Conservation (phyloP, 1,140 invertebrate species). For the Homalodisca vitripennis region DNA sequence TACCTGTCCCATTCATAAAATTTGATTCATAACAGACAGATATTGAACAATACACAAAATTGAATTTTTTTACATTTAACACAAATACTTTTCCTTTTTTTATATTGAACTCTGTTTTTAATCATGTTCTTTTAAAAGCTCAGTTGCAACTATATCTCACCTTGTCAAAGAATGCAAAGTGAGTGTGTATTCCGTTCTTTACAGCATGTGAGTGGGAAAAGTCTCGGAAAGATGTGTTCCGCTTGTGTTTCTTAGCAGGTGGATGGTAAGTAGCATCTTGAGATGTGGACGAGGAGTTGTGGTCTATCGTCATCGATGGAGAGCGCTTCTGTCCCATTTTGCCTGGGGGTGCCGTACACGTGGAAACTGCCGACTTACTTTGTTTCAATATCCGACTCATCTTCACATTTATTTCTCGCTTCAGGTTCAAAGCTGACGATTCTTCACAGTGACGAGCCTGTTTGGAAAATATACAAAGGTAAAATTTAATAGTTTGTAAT, state of each 20-base stretch:
- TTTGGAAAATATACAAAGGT: too few relatives aligned
- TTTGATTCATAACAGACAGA: too few relatives aligned
- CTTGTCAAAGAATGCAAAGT: constrained; percentile 96
- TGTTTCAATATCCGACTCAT: too few relatives aligned
- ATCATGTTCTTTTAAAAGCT: too few relatives aligned
- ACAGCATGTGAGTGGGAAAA: constrained; percentile 84
- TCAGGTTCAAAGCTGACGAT: background rate
- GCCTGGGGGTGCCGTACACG: background rate
- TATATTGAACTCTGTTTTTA: too few relatives aligned
- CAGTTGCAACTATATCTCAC: constrained; percentile 54
- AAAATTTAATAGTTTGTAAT: too few relatives aligned
- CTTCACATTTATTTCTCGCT: constrained; percentile 17
- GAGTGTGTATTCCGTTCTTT: constrained; percentile 85
- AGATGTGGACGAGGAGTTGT: background rate
- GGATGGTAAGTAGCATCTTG: constrained; percentile 47
- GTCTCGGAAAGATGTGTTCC: constrained; percentile 64
- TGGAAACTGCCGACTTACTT: too few relatives aligned
- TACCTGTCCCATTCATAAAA: too few relatives aligned
- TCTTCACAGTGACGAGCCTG: constrained; percentile 20
- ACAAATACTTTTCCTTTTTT: too few relatives aligned
- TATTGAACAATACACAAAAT: too few relatives aligned
- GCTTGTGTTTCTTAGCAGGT: constrained; percentile 64
- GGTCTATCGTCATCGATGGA: background rate
- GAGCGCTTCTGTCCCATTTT: background rate
- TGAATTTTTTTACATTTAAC: too few relatives aligned